Base-by-base conservation (phyloP, 2,797 vertebrate species). In the Florisuga fusca region DNA sequence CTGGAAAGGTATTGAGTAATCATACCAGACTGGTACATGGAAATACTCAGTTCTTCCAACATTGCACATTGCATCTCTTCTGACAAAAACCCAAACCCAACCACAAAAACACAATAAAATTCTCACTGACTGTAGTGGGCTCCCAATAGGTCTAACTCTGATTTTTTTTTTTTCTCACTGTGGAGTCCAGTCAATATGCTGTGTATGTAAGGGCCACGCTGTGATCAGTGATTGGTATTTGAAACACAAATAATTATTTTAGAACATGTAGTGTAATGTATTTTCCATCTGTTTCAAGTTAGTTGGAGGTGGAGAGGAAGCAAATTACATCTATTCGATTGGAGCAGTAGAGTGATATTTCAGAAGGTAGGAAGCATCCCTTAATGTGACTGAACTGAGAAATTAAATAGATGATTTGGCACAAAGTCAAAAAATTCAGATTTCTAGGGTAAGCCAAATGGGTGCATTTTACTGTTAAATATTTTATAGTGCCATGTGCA, bases 221-320 rank as follows among this genome's bases (percentile, higher is more conserved):
- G 25, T 4, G 1, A 61, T 90, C 66, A 77, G 38, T 78, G 48
- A 72, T 27, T 82, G 43, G 12, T 89, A 57, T 69, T 77, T 75
- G 57, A 88, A 91, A 19, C 58, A 59, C 59, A 91, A 78, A 89
- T 54, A 79, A 79, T 83, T 82, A 22, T 81, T 22, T 64, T 57
- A 82, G 48, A 88, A 46, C 57, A 86, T 74, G 22, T 53, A 81
- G 36, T 89, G 16, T 80, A 90, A 85, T 89, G 66, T 54, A 25
- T 87, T 95, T 96, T 86, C 68, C 78, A 57, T 90, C 71, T 96
- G 87, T 84, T 96, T 91, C 67, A 31, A 82, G 54, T 91, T 94
- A 94, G 50, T 80, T 96, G 74, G 63, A 41, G 46, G 16, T 68
- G 34, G 46, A 36, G 33, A 86, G 21, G 26, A n/a, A 66, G 26